These are phyloP conservation scores for Pandemis cinnamomeana DNA, from an alignment of 2,888 invertebrate genomes.

Conservation along the genomic window DNA sequence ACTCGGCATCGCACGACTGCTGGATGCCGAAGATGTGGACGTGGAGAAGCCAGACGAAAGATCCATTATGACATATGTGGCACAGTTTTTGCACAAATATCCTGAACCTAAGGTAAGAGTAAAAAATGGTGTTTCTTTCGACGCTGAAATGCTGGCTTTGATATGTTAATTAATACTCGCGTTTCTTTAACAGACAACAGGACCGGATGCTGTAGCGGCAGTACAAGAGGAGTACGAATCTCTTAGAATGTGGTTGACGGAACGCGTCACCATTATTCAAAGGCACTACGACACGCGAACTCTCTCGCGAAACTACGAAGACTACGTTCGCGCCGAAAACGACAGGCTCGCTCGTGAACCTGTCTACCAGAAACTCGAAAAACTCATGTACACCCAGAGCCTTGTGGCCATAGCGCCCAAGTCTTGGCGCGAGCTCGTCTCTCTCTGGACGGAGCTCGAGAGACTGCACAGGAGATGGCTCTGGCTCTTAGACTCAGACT, in stretches of 20 bases:
- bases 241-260: constrained; percentile 92
- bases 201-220: constrained; percentile 89
- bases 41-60: constrained; percentile 98
- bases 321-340: constrained; percentile 90
- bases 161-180: background rate
- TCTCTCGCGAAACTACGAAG: constrained; percentile 91
- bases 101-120: constrained; percentile 90
- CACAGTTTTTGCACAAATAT: constrained; percentile 98
- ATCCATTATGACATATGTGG: constrained; percentile 99
- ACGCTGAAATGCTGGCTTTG: too few species aligned
- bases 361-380: constrained; percentile 90
- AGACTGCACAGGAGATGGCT: constrained; percentile 93
- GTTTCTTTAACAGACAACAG: constrained; percentile 81
- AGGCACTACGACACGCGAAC: constrained; percentile 90
- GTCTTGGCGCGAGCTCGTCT: constrained; percentile 93
- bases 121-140: too few species aligned
- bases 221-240: constrained; percentile 92
- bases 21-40: constrained; percentile 98
- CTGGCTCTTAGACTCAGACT: constrained; percentile 92
- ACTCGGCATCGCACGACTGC: constrained; percentile 94
- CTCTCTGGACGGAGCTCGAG: constrained; percentile 92
- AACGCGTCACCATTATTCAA: constrained; percentile 90
- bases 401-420: constrained; percentile 92
- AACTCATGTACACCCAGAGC: constrained; percentile 91
- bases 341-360: constrained; percentile 90